phyloP scores from a whole-genome alignment of 64 coral and sea anemone species.

The Trachythela sp. region DNA sequence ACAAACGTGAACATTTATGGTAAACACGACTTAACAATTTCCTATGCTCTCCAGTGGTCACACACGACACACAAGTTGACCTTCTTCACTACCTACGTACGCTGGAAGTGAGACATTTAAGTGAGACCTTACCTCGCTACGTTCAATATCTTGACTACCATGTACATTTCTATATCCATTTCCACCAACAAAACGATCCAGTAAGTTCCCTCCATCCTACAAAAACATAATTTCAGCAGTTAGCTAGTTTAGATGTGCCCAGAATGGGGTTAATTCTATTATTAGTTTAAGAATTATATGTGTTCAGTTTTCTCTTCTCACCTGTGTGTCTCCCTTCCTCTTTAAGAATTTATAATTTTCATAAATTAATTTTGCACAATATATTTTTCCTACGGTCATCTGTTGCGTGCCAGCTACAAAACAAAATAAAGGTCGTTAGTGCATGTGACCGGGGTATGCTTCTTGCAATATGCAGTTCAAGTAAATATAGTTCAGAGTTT shows the following conservation, averaged over 20 bases:
- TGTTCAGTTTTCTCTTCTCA: not conserved
- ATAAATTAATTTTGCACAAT: constrained; percentile 97
- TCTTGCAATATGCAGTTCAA: too few relatives aligned
- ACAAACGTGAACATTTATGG: not conserved
- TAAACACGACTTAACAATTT: not conserved
- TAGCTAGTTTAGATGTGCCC: not conserved
- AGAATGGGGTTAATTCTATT: too few relatives aligned
- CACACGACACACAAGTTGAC: too few relatives aligned
- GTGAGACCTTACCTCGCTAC: constrained; percentile 49
- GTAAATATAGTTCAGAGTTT: too few relatives aligned
- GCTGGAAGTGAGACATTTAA: not conserved
- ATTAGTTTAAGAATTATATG: too few relatives aligned
- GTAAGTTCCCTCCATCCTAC: constrained; percentile 25
- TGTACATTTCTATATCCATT: constrained; percentile 58
- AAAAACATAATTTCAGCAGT: not conserved
- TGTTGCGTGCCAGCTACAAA: constrained; percentile 61
- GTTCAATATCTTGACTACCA: constrained; percentile 59
- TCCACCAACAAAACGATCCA: constrained; percentile 71
- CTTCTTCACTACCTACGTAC: too few relatives aligned
- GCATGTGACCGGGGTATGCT: too few relatives aligned
- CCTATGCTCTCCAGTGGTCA: not conserved
- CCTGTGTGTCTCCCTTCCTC: constrained; percentile 57
- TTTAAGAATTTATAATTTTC: constrained; percentile 97
- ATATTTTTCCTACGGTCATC: constrained; percentile 97
- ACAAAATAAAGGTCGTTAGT: not conserved